A percentile compares a stretch with the other conserved stretches of the same genome.
phyloP scores from a whole-genome alignment of 2,888 invertebrate genomes.

The Agrochola circellaris region DNA sequence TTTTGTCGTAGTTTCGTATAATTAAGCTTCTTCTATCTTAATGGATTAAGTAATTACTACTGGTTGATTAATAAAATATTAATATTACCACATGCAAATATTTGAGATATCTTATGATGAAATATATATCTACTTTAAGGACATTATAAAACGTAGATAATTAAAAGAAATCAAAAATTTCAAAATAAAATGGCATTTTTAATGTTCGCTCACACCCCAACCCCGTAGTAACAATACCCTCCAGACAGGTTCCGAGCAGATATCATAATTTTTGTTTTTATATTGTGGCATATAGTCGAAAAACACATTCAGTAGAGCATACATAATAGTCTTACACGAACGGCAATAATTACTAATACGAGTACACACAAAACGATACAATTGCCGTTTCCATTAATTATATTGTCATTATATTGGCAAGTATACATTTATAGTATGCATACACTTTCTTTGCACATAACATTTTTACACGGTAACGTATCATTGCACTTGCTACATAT shows the following conservation, averaged over 20 bases:
- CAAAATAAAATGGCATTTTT: constrained; percentile 90
- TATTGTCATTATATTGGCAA: constrained; percentile 52
- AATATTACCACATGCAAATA: constrained; percentile 91
- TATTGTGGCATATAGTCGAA: constrained; percentile 70
- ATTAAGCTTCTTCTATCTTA: constrained; percentile 91
- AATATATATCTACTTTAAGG: constrained; percentile 91
- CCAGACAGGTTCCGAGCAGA: constrained; percentile 52
- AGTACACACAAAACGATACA: constrained; percentile 49
- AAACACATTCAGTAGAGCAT: constrained; percentile 33
- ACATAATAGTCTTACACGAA: constrained; percentile 85
- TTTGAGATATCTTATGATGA: constrained; percentile 91
- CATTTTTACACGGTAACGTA: constrained; percentile 56
- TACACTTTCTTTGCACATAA: constrained; percentile 45
- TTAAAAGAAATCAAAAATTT: constrained; percentile 91
- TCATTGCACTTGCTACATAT: constrained; percentile 53
- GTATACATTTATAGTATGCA: constrained; percentile 35
- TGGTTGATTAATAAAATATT: constrained; percentile 91
- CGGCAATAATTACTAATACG: constrained; percentile 65
- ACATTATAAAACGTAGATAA: constrained; percentile 92
- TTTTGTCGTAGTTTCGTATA: constrained; percentile 91
- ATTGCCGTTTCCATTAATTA: constrained; percentile 75
- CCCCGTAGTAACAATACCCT: constrained; percentile 71
- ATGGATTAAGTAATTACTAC: constrained; percentile 90
- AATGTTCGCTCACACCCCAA: constrained; percentile 78
- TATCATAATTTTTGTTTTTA: constrained; percentile 90